Evolutionary conservation across 2,113 vertebrate species (phyloP), one percentile per base, ranked within the genome.

Genomic region (Tragelaphus scriptus): DNA sequence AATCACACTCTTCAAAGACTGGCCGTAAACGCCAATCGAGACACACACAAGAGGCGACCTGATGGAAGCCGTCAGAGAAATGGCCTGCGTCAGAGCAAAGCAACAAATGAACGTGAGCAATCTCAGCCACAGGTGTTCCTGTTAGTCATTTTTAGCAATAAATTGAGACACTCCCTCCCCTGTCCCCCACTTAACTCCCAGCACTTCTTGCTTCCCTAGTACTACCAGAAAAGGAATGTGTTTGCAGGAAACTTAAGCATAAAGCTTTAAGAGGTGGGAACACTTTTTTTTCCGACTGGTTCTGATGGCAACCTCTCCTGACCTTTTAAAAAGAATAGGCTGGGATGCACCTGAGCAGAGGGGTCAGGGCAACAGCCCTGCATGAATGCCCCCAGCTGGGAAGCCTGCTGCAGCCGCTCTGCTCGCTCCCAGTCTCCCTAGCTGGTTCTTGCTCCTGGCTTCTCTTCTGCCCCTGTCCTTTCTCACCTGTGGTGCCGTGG

Each of bases 121-220:
- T 10, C n/a, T 58, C 85, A 19, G 7, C 12, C 36, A 0, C 75
- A 91, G 77, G 26, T 88, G 51, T 15, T 84, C 81, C 80, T 56
- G 81, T 56, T 36, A 58, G 92, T 63, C 56, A 5, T 0, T 0
- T 32, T n/a, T 2, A 25, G 6, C 63, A 49, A 49, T 2, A 13
- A 21, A 12, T 2, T 49, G 23, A 53, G 71, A 17, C 15, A 0
- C 0, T 5, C 23, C 49, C 53, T 28, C 26, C n/a, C 32, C 23
- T 0, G 0, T 2, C 58, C 6, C 12, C n/a, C 15, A 28, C 32
- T 5, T 21, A 58, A 65, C 56, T 40, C 88, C 40, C 6, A 3
- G 79, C 81, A 25, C 19, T 58, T 58, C 71, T 25, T 14, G 7
- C 30, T 8, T 23, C 40, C 59, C 84, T 14, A 16, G 65, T 16